Evolutionary conservation across 2,888 invertebrate species (phyloP).

Genomic region (Tetropium fuscum): DNA sequence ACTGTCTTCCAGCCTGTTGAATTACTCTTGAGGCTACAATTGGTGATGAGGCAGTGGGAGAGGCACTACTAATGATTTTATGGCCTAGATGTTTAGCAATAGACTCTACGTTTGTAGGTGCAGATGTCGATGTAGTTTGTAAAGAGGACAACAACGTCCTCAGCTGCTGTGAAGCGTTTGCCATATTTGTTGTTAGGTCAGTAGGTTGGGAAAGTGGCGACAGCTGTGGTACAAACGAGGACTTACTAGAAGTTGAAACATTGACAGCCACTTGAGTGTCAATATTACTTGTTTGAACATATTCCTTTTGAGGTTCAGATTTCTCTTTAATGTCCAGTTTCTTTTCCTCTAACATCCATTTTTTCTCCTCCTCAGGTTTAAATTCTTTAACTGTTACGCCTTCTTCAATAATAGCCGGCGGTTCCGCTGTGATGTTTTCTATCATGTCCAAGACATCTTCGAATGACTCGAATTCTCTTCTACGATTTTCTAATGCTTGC

Average conservation of each 20-base stretch:
- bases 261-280: constrained; percentile 43
- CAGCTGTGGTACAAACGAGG: constrained; percentile 73
- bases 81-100: constrained; percentile 61
- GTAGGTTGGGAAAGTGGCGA: constrained; percentile 80
- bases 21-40: constrained; percentile 55
- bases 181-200: constrained; percentile 78
- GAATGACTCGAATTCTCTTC: constrained; percentile 73
- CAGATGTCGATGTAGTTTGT: constrained; percentile 70
- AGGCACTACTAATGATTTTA: constrained; percentile 55
- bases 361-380: constrained; percentile 19
- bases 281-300: constrained; percentile 18
- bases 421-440: constrained; percentile 70
- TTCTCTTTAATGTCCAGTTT: constrained; percentile 44
- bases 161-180: constrained; percentile 77
- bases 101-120: constrained; percentile 67
- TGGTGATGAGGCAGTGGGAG: constrained; percentile 53
- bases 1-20: constrained; percentile 51
- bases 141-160: constrained; percentile 76
- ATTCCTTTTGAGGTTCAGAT: constrained; percentile 20
- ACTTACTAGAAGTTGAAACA: constrained; percentile 45
- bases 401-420: constrained; percentile 54
- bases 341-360: too few relatives aligned
- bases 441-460: constrained; percentile 79
- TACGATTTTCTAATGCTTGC: constrained; percentile 69
- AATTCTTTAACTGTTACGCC: constrained; percentile 45